phyloP scores from a whole-genome alignment of 2,113 vertebrate genomes.

The Myotis lucifugus region DNA sequence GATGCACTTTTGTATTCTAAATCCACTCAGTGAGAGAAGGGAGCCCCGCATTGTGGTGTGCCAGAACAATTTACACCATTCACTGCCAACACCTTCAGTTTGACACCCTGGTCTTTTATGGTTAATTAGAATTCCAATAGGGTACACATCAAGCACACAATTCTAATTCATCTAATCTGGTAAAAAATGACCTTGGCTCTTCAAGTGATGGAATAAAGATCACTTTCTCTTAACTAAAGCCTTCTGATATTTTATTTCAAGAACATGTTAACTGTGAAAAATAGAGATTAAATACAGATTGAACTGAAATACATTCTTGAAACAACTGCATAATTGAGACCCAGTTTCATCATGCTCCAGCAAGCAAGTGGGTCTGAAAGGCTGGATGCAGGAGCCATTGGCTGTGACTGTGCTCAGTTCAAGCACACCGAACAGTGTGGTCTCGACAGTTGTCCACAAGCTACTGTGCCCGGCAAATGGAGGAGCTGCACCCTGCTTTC shows the following conservation, averaged over 20 bases:
- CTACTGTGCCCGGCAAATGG: conserved; percentile 43
- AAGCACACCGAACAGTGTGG: neutral
- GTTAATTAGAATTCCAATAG: conserved; percentile 76
- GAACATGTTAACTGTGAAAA: conserved; percentile 62
- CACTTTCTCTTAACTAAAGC: conserved; percentile 54
- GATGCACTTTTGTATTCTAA: neutral
- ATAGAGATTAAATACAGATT: conserved; percentile 41
- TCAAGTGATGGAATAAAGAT: conserved; percentile 32
- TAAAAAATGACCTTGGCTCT: conserved; percentile 66
- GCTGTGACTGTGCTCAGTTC: neutral
- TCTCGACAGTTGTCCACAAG: conserved; percentile 39
- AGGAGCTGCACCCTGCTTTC: neutral
- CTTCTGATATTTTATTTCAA: conserved; percentile 41
- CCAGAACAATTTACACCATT: neutral
- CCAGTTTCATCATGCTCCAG: conserved; percentile 21
- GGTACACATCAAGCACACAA: conserved; percentile 43
- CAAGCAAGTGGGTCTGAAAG: conserved; percentile 47
- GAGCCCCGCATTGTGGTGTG: rapidly evolving
- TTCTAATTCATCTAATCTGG: conserved; percentile 53
- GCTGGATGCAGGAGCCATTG: rapidly evolving
- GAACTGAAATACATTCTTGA: conserved; percentile 68
- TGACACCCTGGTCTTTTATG: conserved; percentile 58
- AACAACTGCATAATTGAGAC: conserved; percentile 47
- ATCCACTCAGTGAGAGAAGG: neutral
- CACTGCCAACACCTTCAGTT: neutral